Base-by-base conservation (phyloP, 2,797 vertebrate genomes). In the Eleutherodactylus coqui region DNA sequence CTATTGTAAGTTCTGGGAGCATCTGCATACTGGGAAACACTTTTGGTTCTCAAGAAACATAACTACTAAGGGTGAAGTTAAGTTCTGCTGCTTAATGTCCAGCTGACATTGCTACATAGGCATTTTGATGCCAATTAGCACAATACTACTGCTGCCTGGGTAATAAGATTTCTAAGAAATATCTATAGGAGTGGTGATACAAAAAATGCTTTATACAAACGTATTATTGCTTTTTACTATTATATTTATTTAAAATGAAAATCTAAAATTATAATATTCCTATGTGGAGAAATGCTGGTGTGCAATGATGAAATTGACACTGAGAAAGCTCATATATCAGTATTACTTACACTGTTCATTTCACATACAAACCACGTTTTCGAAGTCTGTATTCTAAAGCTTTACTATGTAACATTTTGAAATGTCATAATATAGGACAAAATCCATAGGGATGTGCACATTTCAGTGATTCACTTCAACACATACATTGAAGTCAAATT, bases 391-490 rank as follows among this genome's bases (percentile, higher is more conserved):
- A 79, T 85, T 73, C 47, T 79, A 79, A 79, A 41, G 36, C 10
- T 85, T 73, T 85, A 43, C 34, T 38, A 79, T 85, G 64, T 73
- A 85, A 85, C 84, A 85, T 85, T 85, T 85, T 80, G 38, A 85
- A 79, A 85, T 85, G 84, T 85, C 84, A 80, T 80, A 85, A 79
- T 85, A 80, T 51, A 73, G 75, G 41, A 62, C 36, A 67, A 58
- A 85, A 85, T 79, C 84, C 67, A 85, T 43, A 80, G 84, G 84
- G 84, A 80, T 73, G 67, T 79, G 36, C 77, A 75, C 32, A 55
- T 80, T 85, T 79, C 67, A 85, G 77, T 75, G 51, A 85, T 79
- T 85, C 49, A 43, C 83, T 79, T 85, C 83, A 85, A 70, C 53
- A 79, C 62, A 55, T 85, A 79, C 64, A 79, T 85, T 72, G 83